Evolutionary conservation across 2,113 vertebrate species (phyloP).

Genomic region (Pygoscelis antarcticus): DNA sequence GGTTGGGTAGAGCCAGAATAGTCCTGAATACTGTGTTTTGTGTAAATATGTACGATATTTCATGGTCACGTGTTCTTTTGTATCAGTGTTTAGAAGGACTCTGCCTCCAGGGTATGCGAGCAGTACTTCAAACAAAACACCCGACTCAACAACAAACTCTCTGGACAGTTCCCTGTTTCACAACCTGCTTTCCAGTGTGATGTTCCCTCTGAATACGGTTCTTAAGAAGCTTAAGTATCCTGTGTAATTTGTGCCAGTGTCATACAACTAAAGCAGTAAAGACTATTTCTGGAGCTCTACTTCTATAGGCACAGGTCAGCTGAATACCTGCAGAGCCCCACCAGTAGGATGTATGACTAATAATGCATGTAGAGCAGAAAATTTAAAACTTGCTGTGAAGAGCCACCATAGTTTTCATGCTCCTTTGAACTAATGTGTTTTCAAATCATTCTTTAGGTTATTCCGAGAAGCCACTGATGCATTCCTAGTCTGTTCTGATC

Average conservation of each 20-base stretch:
- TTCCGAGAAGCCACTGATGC: constrained; percentile 56
- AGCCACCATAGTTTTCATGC: background rate
- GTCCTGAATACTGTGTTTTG: background rate
- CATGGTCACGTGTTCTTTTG: background rate
- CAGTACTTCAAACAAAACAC: background rate
- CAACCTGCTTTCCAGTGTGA: background rate
- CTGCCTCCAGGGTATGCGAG: background rate
- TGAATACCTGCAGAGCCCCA: background rate
- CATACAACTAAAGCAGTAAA: background rate
- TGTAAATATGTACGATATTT: background rate
- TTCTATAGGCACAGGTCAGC: background rate
- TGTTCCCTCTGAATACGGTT: background rate
- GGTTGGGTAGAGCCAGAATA: background rate
- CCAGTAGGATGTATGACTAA: background rate
- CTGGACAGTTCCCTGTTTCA: background rate
- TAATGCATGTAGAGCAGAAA: background rate
- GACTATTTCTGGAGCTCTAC: background rate
- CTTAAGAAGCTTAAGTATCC: background rate
- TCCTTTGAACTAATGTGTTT: background rate
- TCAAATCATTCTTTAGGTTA: constrained; percentile 11
- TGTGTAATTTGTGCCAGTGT: background rate
- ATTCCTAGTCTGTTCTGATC: constrained; percentile 50
- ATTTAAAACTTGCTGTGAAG: background rate
- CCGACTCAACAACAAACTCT: background rate
- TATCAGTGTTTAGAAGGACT: background rate